These are phyloP conservation scores for Theocolax elegans DNA, from an alignment of 1,140 invertebrate genomes.

Conservation along the genomic window DNA sequence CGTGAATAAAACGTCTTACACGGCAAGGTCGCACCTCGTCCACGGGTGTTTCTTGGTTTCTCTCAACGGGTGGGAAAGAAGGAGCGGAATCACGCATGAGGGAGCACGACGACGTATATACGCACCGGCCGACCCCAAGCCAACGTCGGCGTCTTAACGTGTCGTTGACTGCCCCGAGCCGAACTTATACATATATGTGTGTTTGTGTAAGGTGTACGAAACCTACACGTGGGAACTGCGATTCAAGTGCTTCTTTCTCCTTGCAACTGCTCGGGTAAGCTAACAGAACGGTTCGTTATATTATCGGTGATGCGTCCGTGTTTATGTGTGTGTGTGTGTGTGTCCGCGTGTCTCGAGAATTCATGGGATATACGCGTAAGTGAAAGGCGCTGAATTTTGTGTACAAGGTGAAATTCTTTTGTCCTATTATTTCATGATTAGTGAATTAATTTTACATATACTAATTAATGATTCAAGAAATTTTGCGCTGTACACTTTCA, in stretches of 20 bases:
- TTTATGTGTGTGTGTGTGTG: no score
- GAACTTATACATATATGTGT: slow-evolving; percentile 6
- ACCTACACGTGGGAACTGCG: slow-evolving; percentile 52
- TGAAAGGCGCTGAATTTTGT: not conserved
- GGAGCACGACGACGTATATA: slow-evolving; percentile 50
- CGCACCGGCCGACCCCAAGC: slow-evolving; percentile 48
- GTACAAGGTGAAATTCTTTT: no score
- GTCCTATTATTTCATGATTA: no score
- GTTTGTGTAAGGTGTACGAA: slow-evolving; percentile 40
- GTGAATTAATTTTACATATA: no score
- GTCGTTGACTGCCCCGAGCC: slow-evolving; percentile 48
- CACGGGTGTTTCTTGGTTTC: slow-evolving; percentile 17
- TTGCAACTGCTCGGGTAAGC: not conserved
- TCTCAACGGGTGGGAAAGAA: slow-evolving; percentile 17
- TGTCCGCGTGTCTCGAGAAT: no score
- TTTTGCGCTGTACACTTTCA: no score
- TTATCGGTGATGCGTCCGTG: not conserved
- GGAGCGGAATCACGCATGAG: slow-evolving; percentile 56
- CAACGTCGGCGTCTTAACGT: slow-evolving; percentile 39
- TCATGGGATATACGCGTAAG: no score
- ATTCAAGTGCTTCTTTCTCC: slow-evolving; percentile 35
- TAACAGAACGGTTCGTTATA: not conserved
- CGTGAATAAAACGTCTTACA: no score
- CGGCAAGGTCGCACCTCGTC: slow-evolving; percentile 27
- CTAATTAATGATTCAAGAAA: no score